phyloP scores from a whole-genome alignment of 2,888 invertebrate genomes.

The Cataglyphis rosenhaueri region DNA sequence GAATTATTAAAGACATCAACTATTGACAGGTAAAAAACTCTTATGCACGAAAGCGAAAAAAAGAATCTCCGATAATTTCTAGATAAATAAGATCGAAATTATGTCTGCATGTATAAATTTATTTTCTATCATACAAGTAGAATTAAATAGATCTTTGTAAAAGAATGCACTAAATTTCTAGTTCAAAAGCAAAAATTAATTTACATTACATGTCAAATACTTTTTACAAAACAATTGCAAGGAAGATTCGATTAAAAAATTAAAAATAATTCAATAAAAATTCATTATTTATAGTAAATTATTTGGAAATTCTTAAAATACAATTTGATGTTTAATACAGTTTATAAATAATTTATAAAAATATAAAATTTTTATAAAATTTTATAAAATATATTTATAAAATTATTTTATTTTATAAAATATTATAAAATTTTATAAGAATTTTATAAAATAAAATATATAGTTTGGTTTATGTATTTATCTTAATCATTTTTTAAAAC shows the following conservation, averaged over 20 bases:
- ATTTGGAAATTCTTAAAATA: background rate
- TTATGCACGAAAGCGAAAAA: background rate
- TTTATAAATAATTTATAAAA: background rate
- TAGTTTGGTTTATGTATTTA: background rate
- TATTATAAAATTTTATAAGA: too few relatives aligned
- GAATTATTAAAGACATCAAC: background rate
- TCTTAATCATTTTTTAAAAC: slow-evolving; percentile 14
- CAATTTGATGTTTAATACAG: background rate
- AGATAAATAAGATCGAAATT: background rate
- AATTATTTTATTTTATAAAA: too few relatives aligned
- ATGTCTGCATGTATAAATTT: background rate
- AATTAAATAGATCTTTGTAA: background rate
- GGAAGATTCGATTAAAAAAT: background rate
- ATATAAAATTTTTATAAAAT: too few relatives aligned
- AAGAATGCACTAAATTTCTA: background rate
- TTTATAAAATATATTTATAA: background rate
- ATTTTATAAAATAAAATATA: background rate
- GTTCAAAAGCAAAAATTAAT: background rate
- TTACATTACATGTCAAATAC: background rate
- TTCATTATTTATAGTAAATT: slow-evolving; percentile 1
- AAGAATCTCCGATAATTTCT: background rate
- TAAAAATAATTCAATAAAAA: background rate
- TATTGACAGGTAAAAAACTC: slow-evolving; percentile 16
- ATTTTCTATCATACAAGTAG: background rate
- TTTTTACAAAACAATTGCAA: background rate